Base-by-base conservation (phyloP, 2,797 vertebrate species). In the Alosa sapidissima region DNA sequence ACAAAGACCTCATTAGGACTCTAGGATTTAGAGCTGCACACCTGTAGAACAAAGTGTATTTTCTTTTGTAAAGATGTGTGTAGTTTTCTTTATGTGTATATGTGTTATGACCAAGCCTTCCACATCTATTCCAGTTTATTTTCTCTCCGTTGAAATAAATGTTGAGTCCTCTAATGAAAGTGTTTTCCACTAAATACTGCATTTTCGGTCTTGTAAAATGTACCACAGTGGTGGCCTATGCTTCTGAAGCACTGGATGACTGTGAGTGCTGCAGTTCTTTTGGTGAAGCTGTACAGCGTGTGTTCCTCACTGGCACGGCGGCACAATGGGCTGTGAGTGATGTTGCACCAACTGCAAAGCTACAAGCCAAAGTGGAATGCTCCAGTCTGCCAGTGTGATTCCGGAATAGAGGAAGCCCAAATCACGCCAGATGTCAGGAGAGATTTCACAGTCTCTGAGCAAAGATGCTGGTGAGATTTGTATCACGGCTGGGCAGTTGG, bases 321-420 rank as follows among this genome's bases (percentile, higher is more conserved):
- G 60, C 60, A 28, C 7, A 11, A 24, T 7, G 24, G n/a, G 5
- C n/a, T 65, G 6, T 65, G 60, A 65, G 21, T 28, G 11, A 28
- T 33, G 11, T 36, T 36, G 1, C 65, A 72, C 65, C 65, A 72
- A 72, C 24, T 33, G 65, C 65, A 72, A 72, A 41, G 65, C 65
- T 72, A 72, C 65, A 72, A 14, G 65, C 65, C 33, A 72, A 72
- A 41, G 65, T 72, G 28, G 65, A 72, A 36, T 41, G 65, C 65
- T 13, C 36, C 65, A 28, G 10, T 72, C 65, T 72, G 65, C 55
- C 55, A 58, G 21, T 41, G 14, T 72, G 65, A 36, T 72, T 72
- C 28, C 28, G 28, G 65, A 5, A 45, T 1, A 36, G 11, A 75
- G 68, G 68, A 36, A 75, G 68, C 68, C 62, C 33, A 41, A 41